Base-by-base conservation (phyloP, 2,888 invertebrate genomes). In the Acrocyrtus sp. region DNA sequence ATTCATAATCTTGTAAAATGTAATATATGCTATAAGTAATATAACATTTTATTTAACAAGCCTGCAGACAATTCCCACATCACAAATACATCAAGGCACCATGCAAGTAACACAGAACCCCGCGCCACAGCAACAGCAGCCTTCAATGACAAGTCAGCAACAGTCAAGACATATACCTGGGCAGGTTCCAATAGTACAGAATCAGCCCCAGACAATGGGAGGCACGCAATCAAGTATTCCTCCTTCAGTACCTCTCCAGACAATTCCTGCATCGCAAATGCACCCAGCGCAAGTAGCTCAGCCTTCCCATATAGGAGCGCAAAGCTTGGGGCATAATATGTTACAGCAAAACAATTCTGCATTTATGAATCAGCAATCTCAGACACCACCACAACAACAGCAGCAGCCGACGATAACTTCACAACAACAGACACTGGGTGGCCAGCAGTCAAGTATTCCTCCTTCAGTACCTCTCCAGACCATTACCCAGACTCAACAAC, bases 291-390 rank as follows among this genome's bases (percentile, higher is more conserved):
- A 68, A 51, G 54, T 53, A 15, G 51, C 58, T 17, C 65, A 74
- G 56, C 68, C 76, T 51, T 67, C 67, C 24, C 76, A 79, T 79
- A 62, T 81, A 81, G 72, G 76, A 22, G 76, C 78, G 29, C 78
- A 78, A 58, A 78, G 78, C 51, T 65, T 77, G 41, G 78, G 78
- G 1, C 78, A 78, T 67, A 76, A 74, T 56, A 74, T 69, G 66
- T 60, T 76, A 39, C 77, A 77, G 24, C 74, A 74, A 21, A 74
- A 70, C 60, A 78, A 78, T 43, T 61, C 76, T 17, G 58, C 76
- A n/a, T 76, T 68, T 73, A 74, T 74, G 54, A 72, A 86, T 87
- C 72, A 67, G 53, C 72, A 67, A n/a, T n/a, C n/a, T n/a, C n/a
- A n/a, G n/a, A n/a, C n/a, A n/a, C n/a, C n/a, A n/a, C n/a, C 63